Evolutionary conservation across 2,797 vertebrate species (phyloP).

Genomic region (Pagetopsis macropterus): DNA sequence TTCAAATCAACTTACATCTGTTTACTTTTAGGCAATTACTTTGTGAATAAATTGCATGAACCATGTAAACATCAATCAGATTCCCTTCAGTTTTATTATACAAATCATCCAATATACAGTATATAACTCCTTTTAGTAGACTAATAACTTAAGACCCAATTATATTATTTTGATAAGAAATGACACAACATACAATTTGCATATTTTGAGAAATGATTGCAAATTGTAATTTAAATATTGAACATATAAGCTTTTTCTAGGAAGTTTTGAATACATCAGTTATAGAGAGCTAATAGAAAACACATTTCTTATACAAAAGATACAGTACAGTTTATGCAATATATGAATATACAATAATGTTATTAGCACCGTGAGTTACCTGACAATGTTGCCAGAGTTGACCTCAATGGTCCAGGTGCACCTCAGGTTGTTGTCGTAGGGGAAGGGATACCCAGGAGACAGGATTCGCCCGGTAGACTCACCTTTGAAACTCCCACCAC

Average conservation of each 20-base stretch:
- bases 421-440: slow-evolving; percentile 96
- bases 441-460: slow-evolving; percentile 97
- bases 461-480: slow-evolving; percentile 95
- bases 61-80: slow-evolving; percentile 21
- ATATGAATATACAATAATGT: neutral
- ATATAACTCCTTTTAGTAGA: no score
- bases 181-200: neutral
- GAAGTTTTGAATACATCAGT: neutral
- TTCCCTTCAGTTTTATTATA: neutral
- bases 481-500: slow-evolving; percentile 94
- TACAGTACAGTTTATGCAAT: neutral
- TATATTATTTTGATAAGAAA: slow-evolving; percentile 7
- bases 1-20: slow-evolving; percentile 17
- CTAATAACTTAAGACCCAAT: neutral
- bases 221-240: slow-evolving; percentile 11
- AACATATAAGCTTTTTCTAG: neutral
- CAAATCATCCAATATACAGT: neutral
- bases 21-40: slow-evolving; percentile 8
- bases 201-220: slow-evolving; percentile 4
- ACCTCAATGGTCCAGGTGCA: slow-evolving; percentile 97
- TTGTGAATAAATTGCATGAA: slow-evolving; percentile 15
- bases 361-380: slow-evolving; percentile 77
- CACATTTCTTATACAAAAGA: neutral
- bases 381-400: slow-evolving; percentile 95
- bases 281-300: slow-evolving; percentile 10